Evolutionary conservation across 1,140 invertebrate genomes (phyloP), one percentile per base, ranked within the genome.

Genomic region (Drosophila lowei): DNA sequence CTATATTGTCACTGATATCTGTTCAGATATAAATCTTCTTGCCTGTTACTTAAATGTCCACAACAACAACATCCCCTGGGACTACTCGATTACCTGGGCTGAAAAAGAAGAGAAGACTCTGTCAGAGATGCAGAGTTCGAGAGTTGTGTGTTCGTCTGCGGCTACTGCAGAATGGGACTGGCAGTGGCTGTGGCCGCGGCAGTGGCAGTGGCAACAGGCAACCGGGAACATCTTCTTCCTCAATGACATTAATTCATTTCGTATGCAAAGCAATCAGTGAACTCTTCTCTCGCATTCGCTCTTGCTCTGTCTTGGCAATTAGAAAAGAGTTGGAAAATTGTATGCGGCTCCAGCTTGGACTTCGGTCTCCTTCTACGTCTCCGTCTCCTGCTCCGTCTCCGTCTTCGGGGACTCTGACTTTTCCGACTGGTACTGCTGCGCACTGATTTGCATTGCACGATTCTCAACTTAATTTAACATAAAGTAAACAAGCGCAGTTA

Each of bases 391-490:
- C 42, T 66, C 64, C 25, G 48, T 49, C 46, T 28, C 38, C 48
- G 61, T 18, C 18, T 18, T 18, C 18, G 18, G 62, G 34, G 34
- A 38, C 34, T 64, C 64, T 68, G 58, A 80, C 65, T 74, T 86
- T 85, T 77, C 77, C 68, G 72, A 72, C 64, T 70, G 64, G 52
- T 41, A 55, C 65, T 70, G 58, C 73, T 66, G 73, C 79, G 74
- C 77, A 86, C 88, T 90, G 88, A 90, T 90, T 90, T 90, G 88
- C 88, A 90, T 90, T 88, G 88, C 88, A 90, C 88, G 88, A 90
- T 89, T 90, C 76, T 90, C 79, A 90, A 90, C 88, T 90, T 90
- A 90, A 90, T 90, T 90, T 90, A 90, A 90, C 88, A 90, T 90
- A 90, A 90, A 90, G 88, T 90, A 90, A 90, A 90, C 88, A 90